Base-by-base conservation (phyloP, 2,113 vertebrate species). In the Apistogramma diplotaenia region DNA sequence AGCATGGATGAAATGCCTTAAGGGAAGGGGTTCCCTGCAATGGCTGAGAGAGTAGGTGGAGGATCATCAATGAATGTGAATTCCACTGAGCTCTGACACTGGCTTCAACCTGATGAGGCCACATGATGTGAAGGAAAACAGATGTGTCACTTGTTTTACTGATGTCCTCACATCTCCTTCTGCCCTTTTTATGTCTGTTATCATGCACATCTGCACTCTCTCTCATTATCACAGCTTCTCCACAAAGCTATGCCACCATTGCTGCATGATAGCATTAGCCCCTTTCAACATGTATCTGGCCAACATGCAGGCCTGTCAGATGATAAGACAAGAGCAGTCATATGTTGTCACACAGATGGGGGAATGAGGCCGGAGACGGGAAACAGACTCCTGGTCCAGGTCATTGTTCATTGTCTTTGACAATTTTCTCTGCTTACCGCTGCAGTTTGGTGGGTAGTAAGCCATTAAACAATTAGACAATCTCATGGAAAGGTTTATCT, bases 311-410 rank as follows among this genome's bases (percentile, higher is more conserved):
- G 57, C 37, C 67, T 87, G 89, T 93, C 91, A 91, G 92, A 91
- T 93, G 93, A 94, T 91, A 91, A 90, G 77, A 85, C 89, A 79
- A 82, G 86, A 91, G 82, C 82, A 89, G 91, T 91, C 90, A 91
- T 89, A 93, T 90, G 86, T 81, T 91, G 82, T 90, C 81, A 85
- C 87, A 80, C 85, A 74, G 81, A 85, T 2, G 11, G 58, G 40
- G 72, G 70, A 77, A 77, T 73, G 79, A 87, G 81, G 77, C 70
- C 61, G 46, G 27, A 80, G 86, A 87, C 86, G 83, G 89, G 90
- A 92, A 91, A 87, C 90, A 94, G 71, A 89, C 84, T 91, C 84
- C 31, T 87, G 85, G 37, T 85, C 79, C 77, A 74, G 29, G 74
- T 88, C 83, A 90, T 92, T 92, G 91, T 89, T 78, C 74, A 92